Conservation (phyloP, 2,888 invertebrate genomes). For the Apamea epomidion region DNA sequence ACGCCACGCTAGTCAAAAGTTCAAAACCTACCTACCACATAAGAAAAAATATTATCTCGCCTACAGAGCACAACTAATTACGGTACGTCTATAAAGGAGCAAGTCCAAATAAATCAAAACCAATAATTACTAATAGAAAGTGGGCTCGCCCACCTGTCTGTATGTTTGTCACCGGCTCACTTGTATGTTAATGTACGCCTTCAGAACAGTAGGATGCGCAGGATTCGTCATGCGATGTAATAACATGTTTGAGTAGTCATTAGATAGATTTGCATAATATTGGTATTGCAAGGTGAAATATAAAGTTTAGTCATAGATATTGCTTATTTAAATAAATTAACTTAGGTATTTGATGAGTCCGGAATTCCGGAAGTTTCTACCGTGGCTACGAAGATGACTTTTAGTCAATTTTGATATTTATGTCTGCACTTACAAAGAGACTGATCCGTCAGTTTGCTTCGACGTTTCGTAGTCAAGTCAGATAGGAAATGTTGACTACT, state of each 20-base stretch:
- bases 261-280: slow-evolving; percentile 41
- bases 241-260: slow-evolving; percentile 36
- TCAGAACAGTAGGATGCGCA: slow-evolving; percentile 57
- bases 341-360: not conserved
- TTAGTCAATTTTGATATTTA: no score
- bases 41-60: slow-evolving; percentile 2
- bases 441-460: no score
- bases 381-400: not conserved
- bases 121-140: slow-evolving; percentile 56
- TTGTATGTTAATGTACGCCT: slow-evolving; percentile 50
- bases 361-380: slow-evolving; percentile 20
- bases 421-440: no score
- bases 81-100: slow-evolving; percentile 11
- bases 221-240: slow-evolving; percentile 41
- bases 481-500: no score
- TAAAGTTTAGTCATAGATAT: slow-evolving; percentile 44
- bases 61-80: slow-evolving; percentile 19
- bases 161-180: slow-evolving; percentile 45
- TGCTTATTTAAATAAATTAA: slow-evolving; percentile 49
- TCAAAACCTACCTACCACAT: not conserved
- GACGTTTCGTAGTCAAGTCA: no score
- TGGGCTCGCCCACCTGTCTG: slow-evolving; percentile 65
- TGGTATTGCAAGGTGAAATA: slow-evolving; percentile 43
- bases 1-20: not conserved
- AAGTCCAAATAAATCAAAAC: slow-evolving; percentile 41